phyloP scores from a whole-genome alignment of 2,113 vertebrate species.

The Petaurus breviceps region DNA sequence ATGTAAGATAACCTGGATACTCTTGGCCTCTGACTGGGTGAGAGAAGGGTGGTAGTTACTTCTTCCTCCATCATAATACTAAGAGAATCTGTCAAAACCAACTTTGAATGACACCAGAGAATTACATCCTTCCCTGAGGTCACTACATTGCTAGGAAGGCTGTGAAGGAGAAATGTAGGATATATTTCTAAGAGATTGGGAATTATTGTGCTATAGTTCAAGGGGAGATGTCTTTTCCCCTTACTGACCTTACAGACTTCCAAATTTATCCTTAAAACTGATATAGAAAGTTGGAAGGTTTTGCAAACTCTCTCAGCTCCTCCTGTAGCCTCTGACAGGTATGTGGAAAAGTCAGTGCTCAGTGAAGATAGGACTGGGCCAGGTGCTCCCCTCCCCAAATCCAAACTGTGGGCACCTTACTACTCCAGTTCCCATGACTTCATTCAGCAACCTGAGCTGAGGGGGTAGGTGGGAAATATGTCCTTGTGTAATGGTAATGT shows the following conservation, averaged over 20 bases:
- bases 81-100: neutral
- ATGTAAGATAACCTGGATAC: neutral
- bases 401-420: neutral
- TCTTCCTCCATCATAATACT: neutral
- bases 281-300: neutral
- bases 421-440: neutral
- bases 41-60: neutral
- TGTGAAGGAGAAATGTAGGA: neutral
- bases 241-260: neutral
- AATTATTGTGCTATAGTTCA: neutral
- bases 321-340: neutral
- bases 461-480: neutral
- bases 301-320: neutral
- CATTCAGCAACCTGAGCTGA: neutral
- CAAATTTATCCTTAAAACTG: neutral
- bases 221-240: neutral
- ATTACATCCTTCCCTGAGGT: neutral
- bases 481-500: too few species aligned
- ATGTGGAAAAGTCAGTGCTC: neutral
- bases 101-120: neutral
- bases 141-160: neutral
- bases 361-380: neutral
- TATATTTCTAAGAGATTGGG: neutral
- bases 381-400: neutral
- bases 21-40: neutral